Conservation (phyloP, 2,888 invertebrate genomes). For the Caenorhabditis becei region DNA sequence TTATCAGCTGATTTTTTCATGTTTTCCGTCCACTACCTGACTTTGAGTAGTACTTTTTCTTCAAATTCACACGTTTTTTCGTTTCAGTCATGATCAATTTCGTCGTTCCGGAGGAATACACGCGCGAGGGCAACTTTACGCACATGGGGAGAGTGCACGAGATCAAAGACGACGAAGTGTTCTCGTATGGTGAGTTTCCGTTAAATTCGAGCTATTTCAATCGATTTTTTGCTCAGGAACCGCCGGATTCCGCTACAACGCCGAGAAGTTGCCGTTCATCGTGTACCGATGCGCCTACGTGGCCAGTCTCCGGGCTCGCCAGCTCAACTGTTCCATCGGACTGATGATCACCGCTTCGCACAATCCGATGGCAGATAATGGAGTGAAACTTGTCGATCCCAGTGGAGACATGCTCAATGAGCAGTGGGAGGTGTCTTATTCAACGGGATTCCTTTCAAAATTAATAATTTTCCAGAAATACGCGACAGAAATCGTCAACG, state of each 20-base stretch:
- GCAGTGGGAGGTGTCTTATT: slow-evolving; percentile 89
- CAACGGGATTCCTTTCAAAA: neutral
- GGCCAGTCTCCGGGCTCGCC: slow-evolving; percentile 89
- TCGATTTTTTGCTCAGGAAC: slow-evolving; percentile 68
- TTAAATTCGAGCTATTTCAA: neutral
- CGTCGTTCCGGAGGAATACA: slow-evolving; percentile 55
- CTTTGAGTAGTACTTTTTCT: neutral
- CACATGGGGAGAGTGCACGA: slow-evolving; percentile 7
- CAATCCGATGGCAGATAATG: slow-evolving; percentile 87
- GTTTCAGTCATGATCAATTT: slow-evolving; percentile 51
- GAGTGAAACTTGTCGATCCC: slow-evolving; percentile 92
- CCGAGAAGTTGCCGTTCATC: slow-evolving; percentile 89
- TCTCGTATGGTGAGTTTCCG: slow-evolving; percentile 41
- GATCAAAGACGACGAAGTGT: slow-evolving; percentile 33
- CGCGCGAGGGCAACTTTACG: slow-evolving; percentile 55
- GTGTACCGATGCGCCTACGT: slow-evolving; percentile 95
- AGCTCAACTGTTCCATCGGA: slow-evolving; percentile 86
- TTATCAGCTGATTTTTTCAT: neutral
- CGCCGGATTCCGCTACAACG: slow-evolving; percentile 75
- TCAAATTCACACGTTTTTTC: neutral
- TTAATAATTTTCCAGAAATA: slow-evolving; percentile 66
- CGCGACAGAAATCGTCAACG: slow-evolving; percentile 72
- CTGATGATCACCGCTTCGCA: slow-evolving; percentile 99
- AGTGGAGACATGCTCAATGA: slow-evolving; percentile 96
- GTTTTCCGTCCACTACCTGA: slow-evolving; percentile 8